A percentile compares a stretch with the other conserved stretches of the same genome.
These are phyloP conservation scores for Catagonus wagneri DNA, from an alignment of 2,113 vertebrate species.

Conservation along the genomic window DNA sequence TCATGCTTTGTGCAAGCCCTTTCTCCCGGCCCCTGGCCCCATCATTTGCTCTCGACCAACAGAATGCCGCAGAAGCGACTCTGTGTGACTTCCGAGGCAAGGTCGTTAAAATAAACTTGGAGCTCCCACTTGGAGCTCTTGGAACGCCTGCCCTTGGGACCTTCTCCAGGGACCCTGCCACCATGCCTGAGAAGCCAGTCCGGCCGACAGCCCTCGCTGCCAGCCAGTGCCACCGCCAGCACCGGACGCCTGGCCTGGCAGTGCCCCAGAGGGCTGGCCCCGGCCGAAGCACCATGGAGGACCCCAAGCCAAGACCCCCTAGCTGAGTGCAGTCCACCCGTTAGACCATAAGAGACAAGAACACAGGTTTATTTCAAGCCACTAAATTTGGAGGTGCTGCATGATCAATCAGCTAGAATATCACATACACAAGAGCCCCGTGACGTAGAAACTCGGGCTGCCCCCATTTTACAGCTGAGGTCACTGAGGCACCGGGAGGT, in stretches of 20 bases:
- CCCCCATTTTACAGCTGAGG: neutral
- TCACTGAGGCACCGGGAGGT: neutral
- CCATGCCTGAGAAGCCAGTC: neutral
- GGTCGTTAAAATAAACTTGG: neutral
- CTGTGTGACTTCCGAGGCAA: neutral
- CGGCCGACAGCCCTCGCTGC: accelerated
- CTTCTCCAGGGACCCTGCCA: neutral
- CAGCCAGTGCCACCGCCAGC: neutral
- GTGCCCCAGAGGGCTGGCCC: neutral
- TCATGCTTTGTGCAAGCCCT: neutral
- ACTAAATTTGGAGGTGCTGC: too few relatives aligned
- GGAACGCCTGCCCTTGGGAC: neutral
- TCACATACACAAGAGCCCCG: neutral
- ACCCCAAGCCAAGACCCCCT: too few relatives aligned
- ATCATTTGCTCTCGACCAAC: neutral
- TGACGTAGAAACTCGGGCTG: accelerated
- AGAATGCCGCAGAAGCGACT: neutral
- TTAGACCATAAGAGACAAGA: neutral
- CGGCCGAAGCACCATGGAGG: neutral
- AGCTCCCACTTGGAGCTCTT: neutral
- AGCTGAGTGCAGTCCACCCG: neutral
- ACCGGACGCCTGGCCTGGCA: neutral
- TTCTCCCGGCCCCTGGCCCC: neutral
- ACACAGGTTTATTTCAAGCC: neutral
- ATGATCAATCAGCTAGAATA: accelerated